Percentiles rank a stretch among this genome's conserved stretches.
These are phyloP conservation scores for Pollenia amentaria DNA, from an alignment of 2,888 invertebrate species.

Conservation along the genomic window DNA sequence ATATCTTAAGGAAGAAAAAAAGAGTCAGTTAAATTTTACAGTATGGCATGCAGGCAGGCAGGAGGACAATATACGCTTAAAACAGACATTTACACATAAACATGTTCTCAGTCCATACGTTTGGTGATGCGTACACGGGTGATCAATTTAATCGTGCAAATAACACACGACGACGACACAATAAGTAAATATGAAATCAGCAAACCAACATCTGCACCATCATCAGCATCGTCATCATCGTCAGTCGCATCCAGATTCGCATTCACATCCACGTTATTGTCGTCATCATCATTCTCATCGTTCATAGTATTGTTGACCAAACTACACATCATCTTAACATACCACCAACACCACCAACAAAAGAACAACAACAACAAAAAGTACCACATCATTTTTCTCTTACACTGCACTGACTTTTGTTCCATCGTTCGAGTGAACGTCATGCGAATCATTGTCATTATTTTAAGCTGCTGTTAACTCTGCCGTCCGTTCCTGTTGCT, in stretches of 20 bases:
- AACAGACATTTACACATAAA: not conserved
- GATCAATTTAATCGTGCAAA: slow-evolving; percentile 84
- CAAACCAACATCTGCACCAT: slow-evolving; percentile 72
- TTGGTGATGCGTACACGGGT: slow-evolving; percentile 75
- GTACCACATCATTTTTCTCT: slow-evolving; percentile 58
- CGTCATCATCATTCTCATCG: slow-evolving; percentile 43
- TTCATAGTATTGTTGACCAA: slow-evolving; percentile 35
- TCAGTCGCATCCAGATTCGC: slow-evolving; percentile 49
- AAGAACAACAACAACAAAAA: slow-evolving; percentile 74
- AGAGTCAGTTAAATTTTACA: not conserved
- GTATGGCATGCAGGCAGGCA: slow-evolving; percentile 9
- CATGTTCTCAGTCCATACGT: slow-evolving; percentile 4
- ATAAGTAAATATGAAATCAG: slow-evolving; percentile 83
- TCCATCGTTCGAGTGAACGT: slow-evolving; percentile 71
- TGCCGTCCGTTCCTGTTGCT: slow-evolving; percentile 47
- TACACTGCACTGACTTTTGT: slow-evolving; percentile 44
- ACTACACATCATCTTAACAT: slow-evolving; percentile 63
- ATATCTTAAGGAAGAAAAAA: slow-evolving; percentile 18
- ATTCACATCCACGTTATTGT: slow-evolving; percentile 5
- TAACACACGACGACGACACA: slow-evolving; percentile 81
- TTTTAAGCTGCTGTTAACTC: slow-evolving; percentile 67
- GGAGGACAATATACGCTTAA: slow-evolving; percentile 22
- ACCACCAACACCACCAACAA: slow-evolving; percentile 50
- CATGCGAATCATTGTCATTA: slow-evolving; percentile 74
- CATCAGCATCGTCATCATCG: slow-evolving; percentile 60